Evolutionary conservation across 1,140 invertebrate genomes (phyloP).

Genomic region (Heliconius melpomene): DNA sequence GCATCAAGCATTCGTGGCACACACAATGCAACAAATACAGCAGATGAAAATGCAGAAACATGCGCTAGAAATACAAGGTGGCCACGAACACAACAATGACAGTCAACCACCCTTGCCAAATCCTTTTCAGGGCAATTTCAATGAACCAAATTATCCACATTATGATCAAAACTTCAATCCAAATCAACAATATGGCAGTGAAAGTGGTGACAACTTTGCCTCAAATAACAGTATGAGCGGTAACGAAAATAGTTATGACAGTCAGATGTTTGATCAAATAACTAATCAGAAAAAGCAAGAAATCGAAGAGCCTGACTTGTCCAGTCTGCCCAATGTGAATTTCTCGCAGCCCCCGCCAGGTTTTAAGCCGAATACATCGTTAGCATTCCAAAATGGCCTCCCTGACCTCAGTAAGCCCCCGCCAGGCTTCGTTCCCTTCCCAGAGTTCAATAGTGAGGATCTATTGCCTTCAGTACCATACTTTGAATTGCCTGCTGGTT

Average conservation of each 20-base stretch:
- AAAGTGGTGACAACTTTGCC: conserved; percentile 70
- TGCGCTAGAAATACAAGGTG: conserved; percentile 85
- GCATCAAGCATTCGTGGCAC: conserved; percentile 96
- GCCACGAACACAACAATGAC: conserved; percentile 64
- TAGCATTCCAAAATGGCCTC: conserved; percentile 82
- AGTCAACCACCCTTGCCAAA: conserved; percentile 57
- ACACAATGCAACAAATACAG: conserved; percentile 94
- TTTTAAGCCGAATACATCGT: conserved; percentile 69
- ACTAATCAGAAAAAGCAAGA: conserved; percentile 58
- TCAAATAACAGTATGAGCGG: conserved; percentile 75
- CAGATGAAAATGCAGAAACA: conserved; percentile 91
- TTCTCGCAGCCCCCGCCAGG: conserved; percentile 83
- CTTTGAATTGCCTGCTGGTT: conserved; percentile 96
- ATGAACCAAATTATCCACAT: conserved; percentile 64
- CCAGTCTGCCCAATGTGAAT: conserved; percentile 72
- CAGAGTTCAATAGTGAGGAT: conserved; percentile 84
- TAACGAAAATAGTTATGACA: conserved; percentile 75
- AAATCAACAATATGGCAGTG: conserved; percentile 68
- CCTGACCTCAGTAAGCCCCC: conserved; percentile 93
- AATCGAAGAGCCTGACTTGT: conserved; percentile 64
- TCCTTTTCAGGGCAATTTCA: conserved; percentile 64
- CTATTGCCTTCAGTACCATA: conserved; percentile 95
- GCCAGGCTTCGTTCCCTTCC: conserved; percentile 86
- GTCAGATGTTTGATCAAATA: conserved; percentile 74
- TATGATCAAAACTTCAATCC: conserved; percentile 66